Base-by-base conservation (phyloP, 2,888 invertebrate species). In the Neoascia interrupta region DNA sequence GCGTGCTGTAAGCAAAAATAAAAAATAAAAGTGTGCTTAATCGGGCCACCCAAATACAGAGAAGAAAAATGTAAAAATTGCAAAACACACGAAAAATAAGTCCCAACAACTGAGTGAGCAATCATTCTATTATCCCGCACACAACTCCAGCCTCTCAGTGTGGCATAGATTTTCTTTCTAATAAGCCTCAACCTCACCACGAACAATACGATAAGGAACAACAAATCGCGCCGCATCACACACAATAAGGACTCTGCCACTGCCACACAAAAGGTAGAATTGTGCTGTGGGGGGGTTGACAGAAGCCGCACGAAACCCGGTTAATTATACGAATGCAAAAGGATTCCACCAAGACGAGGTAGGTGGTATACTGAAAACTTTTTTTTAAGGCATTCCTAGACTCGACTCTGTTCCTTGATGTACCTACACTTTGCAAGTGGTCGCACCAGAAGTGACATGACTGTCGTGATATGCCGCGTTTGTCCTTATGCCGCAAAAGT, bases 1-100 rank as follows among this genome's bases (percentile, higher is more conserved):
- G 51, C 5, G 18, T 54, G 26, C n/a, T 45, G 37, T 13, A n/a
- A 43, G 19, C 8, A 47, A 49, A 63, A 31, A 47, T 41, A n/a
- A n/a, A n/a, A n/a, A n/a, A 23, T 23, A 53, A 53, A 36, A 18
- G 60, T 41, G 36, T 49, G 39, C 23, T 28, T 54, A 53, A 63
- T 39, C 28, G 51, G 41, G 51, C 43, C 43, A 43, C 5, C 15
- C 39, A 28, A 49, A 43, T n/a, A 73, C 37, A 56, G 36, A 47
- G 63, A 56, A 51, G 51, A n/a, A n/a, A n/a, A n/a, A n/a, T 64
- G 72, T 41, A 43, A 49, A 41, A 58, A 39, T 63, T 63, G 49
- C 36, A 16, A 31, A 54, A 64, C 16, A 53, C 23, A 21, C 8
- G 10, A n/a, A 37, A 39, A 21, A 1, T 18, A 5, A 37, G n/a